phyloP scores from a whole-genome alignment of 2,888 invertebrate genomes.

The Dermolepida albohirtum region DNA sequence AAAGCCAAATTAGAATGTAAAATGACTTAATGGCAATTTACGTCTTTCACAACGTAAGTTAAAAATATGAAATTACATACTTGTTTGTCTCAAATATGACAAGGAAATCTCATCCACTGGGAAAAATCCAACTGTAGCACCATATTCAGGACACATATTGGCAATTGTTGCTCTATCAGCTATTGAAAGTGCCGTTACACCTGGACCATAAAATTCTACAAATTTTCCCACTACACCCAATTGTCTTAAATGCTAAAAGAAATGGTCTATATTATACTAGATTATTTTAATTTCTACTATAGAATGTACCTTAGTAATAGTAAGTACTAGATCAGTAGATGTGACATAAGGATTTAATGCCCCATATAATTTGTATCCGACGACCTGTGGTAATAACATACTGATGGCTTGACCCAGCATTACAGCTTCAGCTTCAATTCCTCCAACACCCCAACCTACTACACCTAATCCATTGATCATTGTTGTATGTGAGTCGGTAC shows the following conservation, averaged over 20 bases:
- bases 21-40: too few species aligned
- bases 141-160: slow-evolving; percentile 99
- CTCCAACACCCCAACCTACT: slow-evolving; percentile 96
- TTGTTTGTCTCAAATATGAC: slow-evolving; percentile 87
- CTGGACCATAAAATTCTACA: slow-evolving; percentile 98
- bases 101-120: slow-evolving; percentile 88
- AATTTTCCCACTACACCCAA: slow-evolving; percentile 98
- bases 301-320: slow-evolving; percentile 88
- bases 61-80: slow-evolving; percentile 63
- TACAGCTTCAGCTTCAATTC: slow-evolving; percentile 98
- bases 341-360: slow-evolving; percentile 85
- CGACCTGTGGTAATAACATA: slow-evolving; percentile 95
- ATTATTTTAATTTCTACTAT: slow-evolving; percentile 5
- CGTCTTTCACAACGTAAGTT: too few species aligned
- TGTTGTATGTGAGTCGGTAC: slow-evolving; percentile 98
- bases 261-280: slow-evolving; percentile 3
- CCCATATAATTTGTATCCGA: slow-evolving; percentile 92
- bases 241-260: slow-evolving; percentile 78
- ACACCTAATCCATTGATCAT: slow-evolving; percentile 99
- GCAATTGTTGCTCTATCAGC: slow-evolving; percentile 98
- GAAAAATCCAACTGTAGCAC: slow-evolving; percentile 96
- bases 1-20: too few species aligned
- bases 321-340: slow-evolving; percentile 96
- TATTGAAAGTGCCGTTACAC: slow-evolving; percentile 89
- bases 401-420: slow-evolving; percentile 98